Evolutionary conservation across 2,888 invertebrate genomes (phyloP), one percentile per base, ranked within the genome.

Genomic region (Calameuta filiformis): DNA sequence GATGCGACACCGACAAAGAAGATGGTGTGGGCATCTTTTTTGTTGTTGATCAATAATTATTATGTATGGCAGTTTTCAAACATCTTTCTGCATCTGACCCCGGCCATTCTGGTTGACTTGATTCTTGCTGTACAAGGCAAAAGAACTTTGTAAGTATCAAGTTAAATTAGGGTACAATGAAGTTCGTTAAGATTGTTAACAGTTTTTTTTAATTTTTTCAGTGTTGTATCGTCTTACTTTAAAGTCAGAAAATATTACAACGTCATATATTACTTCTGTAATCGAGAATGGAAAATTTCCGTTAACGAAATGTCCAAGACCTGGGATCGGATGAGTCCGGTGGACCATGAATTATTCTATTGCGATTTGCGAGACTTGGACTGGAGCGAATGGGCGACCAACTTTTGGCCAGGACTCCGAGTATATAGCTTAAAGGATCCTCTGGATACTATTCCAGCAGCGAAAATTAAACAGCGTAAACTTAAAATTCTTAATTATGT

Each of bases 321-420:
- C 1, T 84, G 81, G 85, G 83, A 84, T n/a, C 76, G 77, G n/a
- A 83, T 88, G 84, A 84, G 82, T 68, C 23, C 75, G 1, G 79
- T 82, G 0, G 88, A 89, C 78, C 81, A 79, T 3, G 80, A 86
- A 76, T 76, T 86, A 71, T 89, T 90, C 78, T 81, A 75, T 56
- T 85, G 87, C 73, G 88, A 89, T 79, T 73, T 88, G 3, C 81
- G 85, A n/a, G 76, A 75, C 4, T 11, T 89, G 1, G 80, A 88
- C 56, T 89, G 88, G 88, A 73, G 77, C 4, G 83, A 83, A 12
- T 86, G 81, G 73, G 33, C 73, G 31, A 33, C 69, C 1, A 34
- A 76, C 2, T 85, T 78, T 76, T 84, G 85, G 84, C 68, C 75
- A 0, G 86, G 86, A 71, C 31, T 88, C 0, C 77, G 85, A 71